Percentiles rank a stretch among this genome's conserved stretches.
Evolutionary conservation across 2,113 vertebrate species (phyloP).

Genomic region (Labeo catla): DNA sequence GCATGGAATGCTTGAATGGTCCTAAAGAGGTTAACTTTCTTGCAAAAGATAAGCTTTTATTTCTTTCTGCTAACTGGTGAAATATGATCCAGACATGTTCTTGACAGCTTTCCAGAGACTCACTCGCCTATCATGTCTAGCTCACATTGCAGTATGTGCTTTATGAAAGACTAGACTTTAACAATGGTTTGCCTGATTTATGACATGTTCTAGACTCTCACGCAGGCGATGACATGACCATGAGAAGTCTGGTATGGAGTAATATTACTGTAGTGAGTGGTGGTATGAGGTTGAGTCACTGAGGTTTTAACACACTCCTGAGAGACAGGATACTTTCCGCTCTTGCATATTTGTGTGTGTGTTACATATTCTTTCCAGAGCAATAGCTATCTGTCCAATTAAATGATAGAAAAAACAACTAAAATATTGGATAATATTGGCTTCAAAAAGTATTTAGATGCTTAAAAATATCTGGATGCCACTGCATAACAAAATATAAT

Average conservation of each 20-base stretch:
- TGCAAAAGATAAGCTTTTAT: not conserved
- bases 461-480: not conserved
- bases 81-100: not conserved
- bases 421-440: not conserved
- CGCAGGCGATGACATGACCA: not conserved
- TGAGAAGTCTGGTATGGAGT: not conserved
- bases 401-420: not conserved
- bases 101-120: not conserved
- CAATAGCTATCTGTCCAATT: not conserved
- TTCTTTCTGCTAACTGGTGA: not conserved
- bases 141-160: not conserved
- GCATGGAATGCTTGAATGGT: too few relatives aligned
- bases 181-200: not conserved
- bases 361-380: not conserved
- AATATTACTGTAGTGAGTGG: not conserved
- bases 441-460: not conserved
- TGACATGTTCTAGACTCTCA: not conserved
- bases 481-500: not conserved
- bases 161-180: conserved; percentile 3
- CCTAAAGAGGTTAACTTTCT: not conserved
- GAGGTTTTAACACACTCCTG: not conserved
- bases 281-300: not conserved
- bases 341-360: not conserved
- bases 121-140: not conserved
- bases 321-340: conserved; percentile 9